Conservation (phyloP, 2,113 vertebrate genomes). For the Boulengerochromis microlepis region DNA sequence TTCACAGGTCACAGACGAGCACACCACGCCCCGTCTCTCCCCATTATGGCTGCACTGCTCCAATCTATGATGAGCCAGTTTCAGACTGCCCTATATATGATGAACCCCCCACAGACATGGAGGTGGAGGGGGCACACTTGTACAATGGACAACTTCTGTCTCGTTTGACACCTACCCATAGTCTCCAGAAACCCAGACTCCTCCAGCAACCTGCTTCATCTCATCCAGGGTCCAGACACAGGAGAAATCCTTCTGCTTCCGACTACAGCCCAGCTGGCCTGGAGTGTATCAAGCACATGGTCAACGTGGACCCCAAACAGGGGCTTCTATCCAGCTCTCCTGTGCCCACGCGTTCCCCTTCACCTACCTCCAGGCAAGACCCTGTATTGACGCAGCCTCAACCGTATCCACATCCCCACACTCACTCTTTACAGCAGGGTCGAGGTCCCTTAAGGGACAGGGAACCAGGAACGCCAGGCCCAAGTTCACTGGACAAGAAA, state of each 20-base stretch:
- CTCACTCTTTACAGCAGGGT: conserved; percentile 58
- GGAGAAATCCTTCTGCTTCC: conserved; percentile 71
- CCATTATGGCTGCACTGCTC: conserved; percentile 72
- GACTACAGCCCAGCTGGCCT: conserved; percentile 86
- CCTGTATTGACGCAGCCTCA: conserved; percentile 29
- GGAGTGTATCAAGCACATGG: conserved; percentile 89
- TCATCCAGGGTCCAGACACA: conserved; percentile 70
- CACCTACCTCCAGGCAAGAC: conserved; percentile 53
- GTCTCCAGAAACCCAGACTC: conserved; percentile 73
- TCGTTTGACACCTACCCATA: conserved; percentile 70
- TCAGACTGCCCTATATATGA: conserved; percentile 83
- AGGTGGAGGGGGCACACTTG: conserved; percentile 70
- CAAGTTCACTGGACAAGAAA: conserved; percentile 74
- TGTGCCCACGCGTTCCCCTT: conserved; percentile 36
- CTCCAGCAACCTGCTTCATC: conserved; percentile 70
- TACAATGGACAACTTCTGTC: conserved; percentile 61
- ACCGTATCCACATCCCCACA: conserved; percentile 37
- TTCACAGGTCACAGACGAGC: conserved; percentile 68
- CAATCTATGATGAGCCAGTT: conserved; percentile 81
- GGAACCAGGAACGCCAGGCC: conserved; percentile 39
- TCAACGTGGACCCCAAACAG: conserved; percentile 78
- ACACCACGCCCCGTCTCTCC: conserved; percentile 75
- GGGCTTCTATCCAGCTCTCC: conserved; percentile 49
- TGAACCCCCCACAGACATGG: conserved; percentile 85
- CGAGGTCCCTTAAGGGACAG: conserved; percentile 67